These are phyloP conservation scores for Maconellicoccus hirsutus DNA, from an alignment of 1,140 invertebrate genomes.

Conservation along the genomic window DNA sequence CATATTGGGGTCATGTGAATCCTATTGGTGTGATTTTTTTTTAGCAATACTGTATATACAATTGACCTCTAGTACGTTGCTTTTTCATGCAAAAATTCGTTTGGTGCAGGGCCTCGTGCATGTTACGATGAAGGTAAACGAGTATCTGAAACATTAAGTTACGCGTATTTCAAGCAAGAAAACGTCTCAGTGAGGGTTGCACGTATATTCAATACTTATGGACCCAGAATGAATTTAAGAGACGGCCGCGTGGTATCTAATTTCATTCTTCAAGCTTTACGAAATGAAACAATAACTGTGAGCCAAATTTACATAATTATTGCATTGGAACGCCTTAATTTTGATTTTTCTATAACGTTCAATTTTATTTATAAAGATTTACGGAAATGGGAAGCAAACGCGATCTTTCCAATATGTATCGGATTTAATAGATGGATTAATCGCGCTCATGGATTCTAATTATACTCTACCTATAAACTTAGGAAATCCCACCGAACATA, in stretches of 20 bases:
- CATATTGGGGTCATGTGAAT: constrained; percentile 99
- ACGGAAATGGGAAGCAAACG: constrained; percentile 92
- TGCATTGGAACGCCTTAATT: too few relatives aligned
- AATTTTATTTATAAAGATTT: constrained; percentile 49
- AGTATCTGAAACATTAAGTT: constrained; percentile 90
- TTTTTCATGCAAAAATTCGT: neutral
- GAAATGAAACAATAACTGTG: constrained; percentile 90
- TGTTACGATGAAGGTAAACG: constrained; percentile 99
- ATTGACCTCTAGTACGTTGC: neutral
- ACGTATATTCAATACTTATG: constrained; percentile 98
- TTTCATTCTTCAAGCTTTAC: constrained; percentile 92
- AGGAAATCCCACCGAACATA: constrained; percentile 96
- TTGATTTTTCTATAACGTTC: too few relatives aligned
- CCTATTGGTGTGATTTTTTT: constrained; percentile 66
- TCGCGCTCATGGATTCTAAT: constrained; percentile 88
- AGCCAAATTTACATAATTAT: constrained; percentile 33
- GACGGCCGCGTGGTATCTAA: constrained; percentile 98
- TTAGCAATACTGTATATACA: too few relatives aligned
- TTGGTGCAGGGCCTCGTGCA: constrained; percentile 69
- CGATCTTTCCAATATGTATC: constrained; percentile 97
- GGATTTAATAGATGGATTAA: constrained; percentile 90
- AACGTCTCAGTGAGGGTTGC: constrained; percentile 89
- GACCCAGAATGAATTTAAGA: constrained; percentile 98
- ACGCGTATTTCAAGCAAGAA: constrained; percentile 95
- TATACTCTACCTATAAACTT: constrained; percentile 89